Base-by-base conservation (phyloP, 2,113 vertebrate species). In the Otolemur garnettii region DNA sequence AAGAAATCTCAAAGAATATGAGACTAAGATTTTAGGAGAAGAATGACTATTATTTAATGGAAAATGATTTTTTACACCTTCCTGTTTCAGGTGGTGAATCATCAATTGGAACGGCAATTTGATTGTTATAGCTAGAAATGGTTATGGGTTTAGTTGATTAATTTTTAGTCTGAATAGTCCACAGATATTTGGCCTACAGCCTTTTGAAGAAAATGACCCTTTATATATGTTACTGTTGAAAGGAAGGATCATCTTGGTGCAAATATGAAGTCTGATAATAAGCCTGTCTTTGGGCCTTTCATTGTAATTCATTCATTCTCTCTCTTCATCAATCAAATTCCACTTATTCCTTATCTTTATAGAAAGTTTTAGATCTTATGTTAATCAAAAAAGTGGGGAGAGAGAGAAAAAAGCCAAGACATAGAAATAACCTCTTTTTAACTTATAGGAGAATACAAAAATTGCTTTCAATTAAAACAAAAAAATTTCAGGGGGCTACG, bases 191-290 rank as follows among this genome's bases (percentile, higher is more conserved):
- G 78, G 38, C 62, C n/a, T 93, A 12, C 75, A 82, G 86, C 22
- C 22, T 82, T 96, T 95, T 77, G 35, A 96, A 96, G 82, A 95
- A 94, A 97, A 81, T 60, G 66, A 93, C 53, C 69, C 64, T 96
- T 93, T 75, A 77, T 95, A 62, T 95, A 53, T 87, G 55, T 71
- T 94, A 68, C 53, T 91, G 12, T 91, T 93, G 50, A 81, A 83
- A 79, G 74, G 53, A 84, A 89, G 45, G 90, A 85, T 74, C 18
- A 85, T 75, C 60, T 82, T 19, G 89, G n/a, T 88, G 30, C 57
- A 88, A 82, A 83, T 75, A 90, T 85, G 50, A 90, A 93, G 14
- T 86, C 35, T 90, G 66, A 87, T 93, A 85, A 57, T 11, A 92
- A 78, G 33, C 24, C 4, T 75, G 4, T 50, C 24, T 83, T 88